Percentiles rank a stretch among this genome's conserved stretches.
Conservation (phyloP, 2,888 invertebrate genomes). For the Drosophila mayaguana region DNA sequence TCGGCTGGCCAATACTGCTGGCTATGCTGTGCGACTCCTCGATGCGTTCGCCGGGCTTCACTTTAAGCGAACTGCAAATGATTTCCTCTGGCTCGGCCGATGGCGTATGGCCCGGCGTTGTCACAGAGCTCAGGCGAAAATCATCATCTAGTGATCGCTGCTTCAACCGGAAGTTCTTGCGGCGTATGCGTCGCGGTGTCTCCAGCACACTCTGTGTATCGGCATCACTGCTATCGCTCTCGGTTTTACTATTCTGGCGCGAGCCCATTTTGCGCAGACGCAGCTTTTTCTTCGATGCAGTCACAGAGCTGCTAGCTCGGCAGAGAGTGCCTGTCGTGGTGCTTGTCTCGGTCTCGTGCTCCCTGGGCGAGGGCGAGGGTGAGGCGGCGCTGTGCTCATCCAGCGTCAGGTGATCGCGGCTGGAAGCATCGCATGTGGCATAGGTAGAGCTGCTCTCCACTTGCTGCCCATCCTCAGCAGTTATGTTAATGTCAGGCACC, state of each 20-base stretch:
- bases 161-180: constrained; percentile 83
- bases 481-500: constrained; percentile 84
- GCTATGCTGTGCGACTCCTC: constrained; percentile 71
- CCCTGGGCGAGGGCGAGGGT: constrained; percentile 53
- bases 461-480: constrained; percentile 77
- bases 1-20: constrained; percentile 19
- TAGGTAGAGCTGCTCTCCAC: constrained; percentile 58
- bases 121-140: constrained; percentile 58
- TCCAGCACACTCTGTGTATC: constrained; percentile 81
- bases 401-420: constrained; percentile 66
- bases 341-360: constrained; percentile 73
- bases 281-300: constrained; percentile 79
- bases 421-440: constrained; percentile 54
- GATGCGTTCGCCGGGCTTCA: constrained; percentile 83
- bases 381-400: constrained; percentile 77
- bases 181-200: constrained; percentile 84
- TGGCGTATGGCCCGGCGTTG: background rate
- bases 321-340: constrained; percentile 67
- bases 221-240: constrained; percentile 84
- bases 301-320: constrained; percentile 42
- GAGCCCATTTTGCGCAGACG: constrained; percentile 84
- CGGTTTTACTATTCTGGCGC: constrained; percentile 85
- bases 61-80: constrained; percentile 82
- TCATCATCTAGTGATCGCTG: constrained; percentile 84
- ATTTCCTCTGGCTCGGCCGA: constrained; percentile 66